These are phyloP conservation scores for Sminthurinus aureus DNA, from an alignment of 2,888 invertebrate genomes.

Conservation along the genomic window DNA sequence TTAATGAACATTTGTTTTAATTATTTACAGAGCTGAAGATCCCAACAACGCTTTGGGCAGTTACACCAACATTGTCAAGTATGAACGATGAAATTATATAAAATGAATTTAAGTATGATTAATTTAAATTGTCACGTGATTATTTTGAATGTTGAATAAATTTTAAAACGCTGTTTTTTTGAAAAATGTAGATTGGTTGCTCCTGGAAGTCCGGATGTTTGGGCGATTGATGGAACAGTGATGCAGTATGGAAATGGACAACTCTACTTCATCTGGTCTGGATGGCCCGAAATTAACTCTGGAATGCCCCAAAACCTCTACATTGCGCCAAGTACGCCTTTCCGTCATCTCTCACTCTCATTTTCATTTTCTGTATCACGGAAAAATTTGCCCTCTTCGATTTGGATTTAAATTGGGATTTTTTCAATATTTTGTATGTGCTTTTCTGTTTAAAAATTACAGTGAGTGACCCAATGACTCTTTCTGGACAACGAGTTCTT, in stretches of 20 bases:
- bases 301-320: conserved; percentile 57
- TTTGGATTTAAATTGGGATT: no score
- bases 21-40: conserved; percentile 27
- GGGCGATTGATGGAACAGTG: conserved; percentile 31
- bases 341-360: no score
- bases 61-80: conserved; percentile 16
- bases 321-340: conserved; percentile 56
- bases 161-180: no score
- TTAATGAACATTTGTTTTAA: no score
- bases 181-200: conserved; percentile 14
- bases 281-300: conserved; percentile 46
- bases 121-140: background rate
- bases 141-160: no score
- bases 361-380: no score
- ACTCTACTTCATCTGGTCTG: conserved; percentile 55
- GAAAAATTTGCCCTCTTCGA: no score
- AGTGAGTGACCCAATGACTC: conserved; percentile 54
- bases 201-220: conserved; percentile 1
- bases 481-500: conserved; percentile 47
- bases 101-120: background rate
- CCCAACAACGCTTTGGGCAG: conserved; percentile 27
- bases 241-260: conserved; percentile 48
- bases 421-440: no score
- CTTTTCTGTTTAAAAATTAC: no score
- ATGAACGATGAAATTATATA: background rate